A percentile compares a stretch with the other conserved stretches of the same genome.
Evolutionary conservation across 1,140 invertebrate genomes (phyloP).

Genomic region (Arctopsyche grandis): DNA sequence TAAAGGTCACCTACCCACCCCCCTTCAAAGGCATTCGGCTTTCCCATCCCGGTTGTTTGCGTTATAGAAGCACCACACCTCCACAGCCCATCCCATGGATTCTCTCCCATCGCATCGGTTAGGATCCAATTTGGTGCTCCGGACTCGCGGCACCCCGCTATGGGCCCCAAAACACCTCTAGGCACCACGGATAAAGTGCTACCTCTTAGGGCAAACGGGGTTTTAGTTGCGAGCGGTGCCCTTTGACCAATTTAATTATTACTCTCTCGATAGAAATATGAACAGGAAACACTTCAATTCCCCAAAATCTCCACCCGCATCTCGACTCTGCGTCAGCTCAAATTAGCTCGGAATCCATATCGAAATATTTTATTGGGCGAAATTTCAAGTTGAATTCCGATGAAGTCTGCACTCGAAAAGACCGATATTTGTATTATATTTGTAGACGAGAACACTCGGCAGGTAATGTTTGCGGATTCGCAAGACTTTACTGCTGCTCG

Average conservation of each 20-base stretch:
- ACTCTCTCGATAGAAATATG: slow-evolving; percentile 33
- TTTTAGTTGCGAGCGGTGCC: background rate
- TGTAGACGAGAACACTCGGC: too few species aligned
- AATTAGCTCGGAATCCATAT: too few species aligned
- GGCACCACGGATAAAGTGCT: slow-evolving; percentile 5
- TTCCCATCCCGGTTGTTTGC: slow-evolving; percentile 4
- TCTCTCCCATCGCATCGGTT: background rate
- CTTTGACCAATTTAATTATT: slow-evolving; percentile 42
- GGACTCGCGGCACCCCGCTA: background rate
- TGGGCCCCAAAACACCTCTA: slow-evolving; percentile 23
- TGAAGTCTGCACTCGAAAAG: too few species aligned
- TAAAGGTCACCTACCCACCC: slow-evolving; percentile 8
- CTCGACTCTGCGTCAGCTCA: too few species aligned
- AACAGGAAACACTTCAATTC: slow-evolving; percentile 29
- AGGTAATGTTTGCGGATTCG: too few species aligned
- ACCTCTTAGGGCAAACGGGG: background rate
- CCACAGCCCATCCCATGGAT: too few species aligned
- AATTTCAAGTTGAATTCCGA: too few species aligned
- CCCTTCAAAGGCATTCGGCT: too few species aligned
- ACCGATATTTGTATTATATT: too few species aligned
- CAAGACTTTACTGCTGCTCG: too few species aligned
- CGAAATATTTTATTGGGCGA: too few species aligned
- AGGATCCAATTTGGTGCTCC: slow-evolving; percentile 28
- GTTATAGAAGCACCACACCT: background rate
- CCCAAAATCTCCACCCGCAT: background rate